Conservation (phyloP, 2,797 vertebrate species). For the Crenichthys baileyi region DNA sequence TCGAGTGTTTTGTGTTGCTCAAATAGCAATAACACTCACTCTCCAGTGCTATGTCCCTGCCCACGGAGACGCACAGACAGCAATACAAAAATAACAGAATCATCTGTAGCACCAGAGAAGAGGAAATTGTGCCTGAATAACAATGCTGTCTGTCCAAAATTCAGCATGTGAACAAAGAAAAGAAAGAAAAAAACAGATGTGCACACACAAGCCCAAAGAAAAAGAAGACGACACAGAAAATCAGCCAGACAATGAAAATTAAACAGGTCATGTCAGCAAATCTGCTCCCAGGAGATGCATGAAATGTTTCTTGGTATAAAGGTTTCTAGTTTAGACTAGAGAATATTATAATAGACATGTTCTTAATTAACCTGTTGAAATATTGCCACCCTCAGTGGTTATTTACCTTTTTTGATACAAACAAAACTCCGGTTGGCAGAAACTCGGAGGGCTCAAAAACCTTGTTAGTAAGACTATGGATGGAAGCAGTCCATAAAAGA, state of each 20-base stretch:
- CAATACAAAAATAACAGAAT: slow-evolving; percentile 63
- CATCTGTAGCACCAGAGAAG: slow-evolving; percentile 79
- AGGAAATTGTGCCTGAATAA: slow-evolving; percentile 60
- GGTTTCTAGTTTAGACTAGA: slow-evolving; percentile 37
- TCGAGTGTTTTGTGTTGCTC: slow-evolving; percentile 48
- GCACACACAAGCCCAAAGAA: neutral
- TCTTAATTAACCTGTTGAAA: slow-evolving; percentile 50
- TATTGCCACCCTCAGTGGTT: slow-evolving; percentile 28
- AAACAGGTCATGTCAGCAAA: slow-evolving; percentile 44
- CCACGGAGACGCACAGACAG: slow-evolving; percentile 57
- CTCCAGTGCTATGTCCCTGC: slow-evolving; percentile 58
- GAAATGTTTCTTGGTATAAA: slow-evolving; percentile 40
- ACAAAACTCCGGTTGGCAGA: slow-evolving; percentile 37
- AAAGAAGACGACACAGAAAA: slow-evolving; percentile 13
- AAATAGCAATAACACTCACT: slow-evolving; percentile 65
- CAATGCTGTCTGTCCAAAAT: slow-evolving; percentile 37
- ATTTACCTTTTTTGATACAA: slow-evolving; percentile 34
- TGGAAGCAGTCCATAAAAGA: slow-evolving; percentile 58
- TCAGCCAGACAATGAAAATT: slow-evolving; percentile 31
- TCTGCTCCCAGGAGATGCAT: slow-evolving; percentile 42
- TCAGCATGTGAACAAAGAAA: slow-evolving; percentile 56
- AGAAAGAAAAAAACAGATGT: slow-evolving; percentile 23
- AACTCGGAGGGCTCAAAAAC: slow-evolving; percentile 44
- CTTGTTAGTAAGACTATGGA: slow-evolving; percentile 42
- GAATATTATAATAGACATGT: slow-evolving; percentile 39